phyloP scores from a whole-genome alignment of 2,888 invertebrate genomes.

The Lochmaea crataegi region DNA sequence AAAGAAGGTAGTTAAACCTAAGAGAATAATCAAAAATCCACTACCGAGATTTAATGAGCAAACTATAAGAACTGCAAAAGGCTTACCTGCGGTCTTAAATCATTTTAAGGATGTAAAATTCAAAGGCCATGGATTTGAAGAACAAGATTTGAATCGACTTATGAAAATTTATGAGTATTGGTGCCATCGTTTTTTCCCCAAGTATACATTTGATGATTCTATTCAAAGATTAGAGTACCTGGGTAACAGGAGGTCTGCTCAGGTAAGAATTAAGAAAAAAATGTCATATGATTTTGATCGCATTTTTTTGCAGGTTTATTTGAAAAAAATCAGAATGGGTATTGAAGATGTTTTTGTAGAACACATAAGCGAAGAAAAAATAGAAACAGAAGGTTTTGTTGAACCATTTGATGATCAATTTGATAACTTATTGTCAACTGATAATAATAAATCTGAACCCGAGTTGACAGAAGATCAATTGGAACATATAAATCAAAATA shows the following conservation, averaged over 20 bases:
- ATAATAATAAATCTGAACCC: conserved; percentile 18
- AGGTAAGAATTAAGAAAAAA: conserved; percentile 67
- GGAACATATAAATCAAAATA: conserved; percentile 72
- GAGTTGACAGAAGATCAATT: conserved; percentile 74
- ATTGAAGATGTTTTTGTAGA: conserved; percentile 64
- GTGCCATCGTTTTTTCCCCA: conserved; percentile 93
- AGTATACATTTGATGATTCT: conserved; percentile 88
- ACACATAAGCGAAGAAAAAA: conserved; percentile 64
- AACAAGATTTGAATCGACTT: conserved; percentile 81
- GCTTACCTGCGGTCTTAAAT: conserved; percentile 82
- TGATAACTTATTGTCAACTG: conserved; percentile 43
- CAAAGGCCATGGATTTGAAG: conserved; percentile 85
- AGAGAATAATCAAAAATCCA: conserved; percentile 73
- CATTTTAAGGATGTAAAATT: conserved; percentile 86
- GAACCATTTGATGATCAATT: conserved; percentile 45
- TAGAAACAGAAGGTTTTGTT: conserved; percentile 69
- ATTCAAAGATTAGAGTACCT: conserved; percentile 82
- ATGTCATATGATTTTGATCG: neutral
- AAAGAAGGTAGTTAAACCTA: conserved; percentile 66
- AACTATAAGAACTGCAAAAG: conserved; percentile 80
- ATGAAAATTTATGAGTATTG: conserved; percentile 91
- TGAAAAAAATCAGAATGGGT: conserved; percentile 75
- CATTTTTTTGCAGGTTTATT: conserved; percentile 69
- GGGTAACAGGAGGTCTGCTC: conserved; percentile 83
- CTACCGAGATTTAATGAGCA: conserved; percentile 76